Conservation (phyloP, 2,797 vertebrate genomes). For the Acanthurus lineatus region DNA sequence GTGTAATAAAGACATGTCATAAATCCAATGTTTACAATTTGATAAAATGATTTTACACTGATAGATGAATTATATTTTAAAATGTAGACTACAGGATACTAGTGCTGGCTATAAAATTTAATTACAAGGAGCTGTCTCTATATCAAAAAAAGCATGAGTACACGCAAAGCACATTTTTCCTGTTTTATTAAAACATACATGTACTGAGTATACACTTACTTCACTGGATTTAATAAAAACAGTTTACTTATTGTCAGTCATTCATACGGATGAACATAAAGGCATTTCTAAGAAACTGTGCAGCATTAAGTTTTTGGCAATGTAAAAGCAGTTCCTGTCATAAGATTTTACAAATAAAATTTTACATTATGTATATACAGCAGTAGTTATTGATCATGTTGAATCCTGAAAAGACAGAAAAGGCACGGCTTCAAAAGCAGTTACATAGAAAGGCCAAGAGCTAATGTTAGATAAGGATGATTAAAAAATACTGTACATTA, state of each 20-base stretch:
- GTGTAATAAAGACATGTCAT: neutral
- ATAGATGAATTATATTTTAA: neutral
- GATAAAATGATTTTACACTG: neutral
- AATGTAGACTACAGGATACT: neutral
- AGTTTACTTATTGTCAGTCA: conserved; percentile 72
- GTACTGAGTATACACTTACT: conserved; percentile 59
- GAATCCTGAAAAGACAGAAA: conserved; percentile 68
- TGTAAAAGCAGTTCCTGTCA: conserved; percentile 70
- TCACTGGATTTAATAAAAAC: conserved; percentile 71
- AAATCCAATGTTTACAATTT: neutral
- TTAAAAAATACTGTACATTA: conserved; percentile 73
- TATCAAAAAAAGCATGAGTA: neutral
- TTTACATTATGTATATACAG: conserved; percentile 82
- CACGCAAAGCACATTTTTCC: conserved; percentile 48
- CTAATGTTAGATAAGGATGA: conserved; percentile 62
- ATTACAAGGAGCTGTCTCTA: neutral
- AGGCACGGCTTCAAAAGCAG: conserved; percentile 51
- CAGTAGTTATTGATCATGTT: conserved; percentile 81
- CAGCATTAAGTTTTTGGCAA: conserved; percentile 57
- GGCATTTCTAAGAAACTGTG: conserved; percentile 66
- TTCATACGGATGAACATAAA: conserved; percentile 66
- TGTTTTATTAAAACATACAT: conserved; percentile 82
- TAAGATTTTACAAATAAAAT: conserved; percentile 70
- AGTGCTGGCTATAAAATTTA: neutral
- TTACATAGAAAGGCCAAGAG: conserved; percentile 60